Evolutionary conservation across 2,113 vertebrate genomes (phyloP).

Genomic region (Sitta europaea): DNA sequence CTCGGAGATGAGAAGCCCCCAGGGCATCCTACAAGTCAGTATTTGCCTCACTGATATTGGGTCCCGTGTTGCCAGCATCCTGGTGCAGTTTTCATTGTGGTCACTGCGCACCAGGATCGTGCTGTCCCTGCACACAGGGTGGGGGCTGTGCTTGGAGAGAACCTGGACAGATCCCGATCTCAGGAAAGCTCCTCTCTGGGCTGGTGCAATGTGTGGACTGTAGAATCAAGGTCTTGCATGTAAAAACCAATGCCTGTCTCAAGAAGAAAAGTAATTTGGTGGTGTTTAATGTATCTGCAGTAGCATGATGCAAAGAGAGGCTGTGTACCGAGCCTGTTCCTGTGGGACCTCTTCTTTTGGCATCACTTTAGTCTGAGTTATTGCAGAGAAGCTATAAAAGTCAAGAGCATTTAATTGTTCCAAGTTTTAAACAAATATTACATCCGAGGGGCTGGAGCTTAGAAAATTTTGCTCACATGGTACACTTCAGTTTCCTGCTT

Average conservation of each 20-base stretch:
- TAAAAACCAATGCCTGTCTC: not conserved
- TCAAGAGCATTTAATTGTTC: not conserved
- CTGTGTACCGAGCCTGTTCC: not conserved
- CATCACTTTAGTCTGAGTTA: not conserved
- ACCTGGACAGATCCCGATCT: rapidly evolving
- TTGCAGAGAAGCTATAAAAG: not conserved
- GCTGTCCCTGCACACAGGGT: not conserved
- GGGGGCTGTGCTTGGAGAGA: not conserved
- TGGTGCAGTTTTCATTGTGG: not conserved
- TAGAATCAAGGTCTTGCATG: not conserved
- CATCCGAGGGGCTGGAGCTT: not conserved
- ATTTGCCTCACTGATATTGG: not conserved
- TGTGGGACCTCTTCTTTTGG: not conserved
- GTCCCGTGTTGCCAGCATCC: rapidly evolving
- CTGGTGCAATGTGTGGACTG: not conserved
- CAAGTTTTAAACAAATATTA: slow-evolving; percentile 12
- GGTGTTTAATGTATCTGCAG: not conserved
- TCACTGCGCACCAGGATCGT: not conserved
- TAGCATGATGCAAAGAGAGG: not conserved
- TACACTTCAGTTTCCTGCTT: not conserved
- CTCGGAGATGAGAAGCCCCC: not conserved
- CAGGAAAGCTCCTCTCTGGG: rapidly evolving
- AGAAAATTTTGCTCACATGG: not conserved
- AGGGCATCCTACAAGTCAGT: not conserved
- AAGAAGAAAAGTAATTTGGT: not conserved